These are phyloP conservation scores for Trypoxylon attenuatum DNA, from an alignment of 2,888 invertebrate species.

Conservation along the genomic window DNA sequence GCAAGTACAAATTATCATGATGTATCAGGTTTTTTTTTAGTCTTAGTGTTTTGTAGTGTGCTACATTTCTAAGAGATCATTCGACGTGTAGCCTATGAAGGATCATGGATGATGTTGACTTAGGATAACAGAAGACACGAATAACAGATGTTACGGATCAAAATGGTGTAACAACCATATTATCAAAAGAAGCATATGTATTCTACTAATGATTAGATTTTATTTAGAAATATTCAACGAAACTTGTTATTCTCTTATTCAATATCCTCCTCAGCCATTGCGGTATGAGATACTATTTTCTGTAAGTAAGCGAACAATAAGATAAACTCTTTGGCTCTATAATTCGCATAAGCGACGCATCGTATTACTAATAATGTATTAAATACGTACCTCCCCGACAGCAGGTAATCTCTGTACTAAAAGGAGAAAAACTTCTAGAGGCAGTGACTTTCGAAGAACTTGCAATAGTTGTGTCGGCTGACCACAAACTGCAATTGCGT, in stretches of 20 bases:
- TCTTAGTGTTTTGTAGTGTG: neutral
- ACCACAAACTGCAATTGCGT: conserved; percentile 98
- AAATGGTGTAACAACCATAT: conserved; percentile 38
- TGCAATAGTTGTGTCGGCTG: conserved; percentile 93
- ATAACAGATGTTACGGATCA: conserved; percentile 25
- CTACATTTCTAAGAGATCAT: neutral
- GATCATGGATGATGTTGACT: conserved; percentile 44
- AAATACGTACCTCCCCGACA: conserved; percentile 76
- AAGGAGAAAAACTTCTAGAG: conserved; percentile 94
- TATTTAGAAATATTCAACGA: conserved; percentile 60
- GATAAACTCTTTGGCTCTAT: conserved; percentile 4
- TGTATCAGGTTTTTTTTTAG: neutral
- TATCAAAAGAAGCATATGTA: conserved; percentile 54
- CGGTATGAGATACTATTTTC: conserved; percentile 61
- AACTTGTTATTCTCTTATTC: conserved; percentile 61
- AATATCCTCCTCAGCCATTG: conserved; percentile 71
- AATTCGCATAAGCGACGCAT: neutral
- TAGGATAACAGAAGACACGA: conserved; percentile 22
- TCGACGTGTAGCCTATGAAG: conserved; percentile 19
- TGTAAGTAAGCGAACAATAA: conserved; percentile 62
- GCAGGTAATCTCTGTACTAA: conserved; percentile 88
- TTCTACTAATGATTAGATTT: conserved; percentile 61
- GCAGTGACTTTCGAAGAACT: conserved; percentile 95
- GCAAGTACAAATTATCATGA: conserved; percentile 40
- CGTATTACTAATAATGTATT: neutral